These are phyloP conservation scores for Fulmarus glacialis DNA, from an alignment of 2,113 vertebrate species.

Conservation along the genomic window DNA sequence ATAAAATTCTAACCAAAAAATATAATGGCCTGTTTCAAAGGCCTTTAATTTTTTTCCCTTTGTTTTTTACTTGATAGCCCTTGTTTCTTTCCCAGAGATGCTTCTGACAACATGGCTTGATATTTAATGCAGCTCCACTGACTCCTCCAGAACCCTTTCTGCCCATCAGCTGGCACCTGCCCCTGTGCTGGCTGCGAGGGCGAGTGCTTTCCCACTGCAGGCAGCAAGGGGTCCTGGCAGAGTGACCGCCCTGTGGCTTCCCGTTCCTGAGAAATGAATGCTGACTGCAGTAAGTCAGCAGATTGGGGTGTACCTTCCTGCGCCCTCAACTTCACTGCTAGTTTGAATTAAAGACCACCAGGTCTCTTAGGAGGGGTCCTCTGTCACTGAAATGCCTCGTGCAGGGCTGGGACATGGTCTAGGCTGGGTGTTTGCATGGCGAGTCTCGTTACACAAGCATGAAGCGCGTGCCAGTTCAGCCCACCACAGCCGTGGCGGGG, in stretches of 20 bases:
- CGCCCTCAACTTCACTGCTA: fast-evolving
- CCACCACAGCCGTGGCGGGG: fast-evolving
- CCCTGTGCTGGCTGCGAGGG: not conserved
- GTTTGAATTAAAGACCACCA: not conserved
- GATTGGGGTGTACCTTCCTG: not conserved
- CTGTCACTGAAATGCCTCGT: not conserved
- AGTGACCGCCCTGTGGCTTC: not conserved
- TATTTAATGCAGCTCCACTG: not conserved
- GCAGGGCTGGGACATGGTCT: not conserved
- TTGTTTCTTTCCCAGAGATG: not conserved
- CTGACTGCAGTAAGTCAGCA: not conserved
- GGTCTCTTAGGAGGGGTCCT: not conserved
- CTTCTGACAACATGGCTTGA: not conserved
- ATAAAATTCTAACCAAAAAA: not conserved
- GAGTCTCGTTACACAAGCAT: fast-evolving
- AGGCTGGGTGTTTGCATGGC: not conserved
- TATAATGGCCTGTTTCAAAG: not conserved
- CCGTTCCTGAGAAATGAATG: not conserved
- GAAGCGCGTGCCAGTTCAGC: not conserved
- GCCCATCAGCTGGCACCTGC: not conserved
- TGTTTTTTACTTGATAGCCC: not conserved
- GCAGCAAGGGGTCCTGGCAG: not conserved
- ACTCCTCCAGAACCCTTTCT: not conserved
- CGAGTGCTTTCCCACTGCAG: not conserved
- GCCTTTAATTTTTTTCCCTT: not conserved